A percentile compares a stretch with the other conserved stretches of the same genome.
phyloP scores from a whole-genome alignment of 2,797 vertebrate species.

The Austrolebias charrua region DNA sequence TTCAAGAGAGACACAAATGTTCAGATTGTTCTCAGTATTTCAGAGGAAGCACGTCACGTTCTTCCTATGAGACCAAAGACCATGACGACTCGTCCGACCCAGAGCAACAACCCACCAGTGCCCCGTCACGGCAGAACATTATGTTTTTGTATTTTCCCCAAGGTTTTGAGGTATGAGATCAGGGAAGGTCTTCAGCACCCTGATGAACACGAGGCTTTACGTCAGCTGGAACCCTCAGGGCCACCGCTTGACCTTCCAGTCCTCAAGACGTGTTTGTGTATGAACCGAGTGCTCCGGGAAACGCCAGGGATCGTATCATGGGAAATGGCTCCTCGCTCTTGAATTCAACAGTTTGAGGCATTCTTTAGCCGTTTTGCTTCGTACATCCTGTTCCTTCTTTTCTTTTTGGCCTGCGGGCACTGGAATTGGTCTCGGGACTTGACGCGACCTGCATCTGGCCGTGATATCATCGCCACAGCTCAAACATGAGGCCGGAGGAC shows the following conservation, averaged over 20 bases:
- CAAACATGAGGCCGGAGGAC: constrained; percentile 30
- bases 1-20: neutral
- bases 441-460: constrained; percentile 32
- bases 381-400: constrained; percentile 56
- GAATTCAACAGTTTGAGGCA: constrained; percentile 33
- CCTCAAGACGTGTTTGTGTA: constrained; percentile 53
- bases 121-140: constrained; percentile 1
- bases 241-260: constrained; percentile 37
- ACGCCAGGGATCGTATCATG: constrained; percentile 58
- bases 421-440: constrained; percentile 21
- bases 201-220: constrained; percentile 31
- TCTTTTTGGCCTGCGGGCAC: constrained; percentile 20
- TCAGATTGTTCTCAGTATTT: constrained; percentile 4
- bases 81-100: neutral
- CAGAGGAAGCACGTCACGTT: constrained; percentile 1
- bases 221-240: constrained; percentile 49
- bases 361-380: constrained; percentile 42
- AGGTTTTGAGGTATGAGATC: constrained; percentile 21
- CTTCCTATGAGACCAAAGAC: neutral
- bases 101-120: constrained; percentile 14
- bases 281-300: constrained; percentile 55
- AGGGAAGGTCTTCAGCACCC: constrained; percentile 1
- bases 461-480: constrained; percentile 11
- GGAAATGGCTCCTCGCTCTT: constrained; percentile 60
- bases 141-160: constrained; percentile 39